phyloP scores from a whole-genome alignment of 2,113 vertebrate genomes.

The Toxostoma redivivum region DNA sequence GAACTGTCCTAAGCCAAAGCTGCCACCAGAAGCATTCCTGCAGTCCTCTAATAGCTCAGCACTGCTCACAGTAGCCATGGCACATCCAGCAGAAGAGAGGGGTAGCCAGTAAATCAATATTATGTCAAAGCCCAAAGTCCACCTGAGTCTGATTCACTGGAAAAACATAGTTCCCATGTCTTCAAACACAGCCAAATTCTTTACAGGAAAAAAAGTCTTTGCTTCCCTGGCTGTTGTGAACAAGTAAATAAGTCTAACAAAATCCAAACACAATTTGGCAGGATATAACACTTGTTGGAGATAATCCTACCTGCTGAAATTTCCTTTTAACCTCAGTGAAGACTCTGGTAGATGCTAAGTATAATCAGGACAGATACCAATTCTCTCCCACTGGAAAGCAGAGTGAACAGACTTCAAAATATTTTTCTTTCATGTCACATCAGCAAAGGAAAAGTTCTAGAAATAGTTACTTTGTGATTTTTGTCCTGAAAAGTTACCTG shows the following conservation, averaged over 20 bases:
- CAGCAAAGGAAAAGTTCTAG: background rate
- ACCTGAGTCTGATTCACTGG: background rate
- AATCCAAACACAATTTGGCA: conserved; percentile 56
- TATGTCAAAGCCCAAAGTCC: conserved; percentile 18
- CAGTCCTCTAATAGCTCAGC: background rate
- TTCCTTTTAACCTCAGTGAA: conserved; percentile 55
- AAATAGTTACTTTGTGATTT: background rate
- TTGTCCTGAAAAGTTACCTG: background rate
- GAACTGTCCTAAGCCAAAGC: background rate
- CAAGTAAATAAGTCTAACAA: conserved; percentile 44
- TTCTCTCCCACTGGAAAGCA: background rate
- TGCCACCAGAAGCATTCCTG: background rate
- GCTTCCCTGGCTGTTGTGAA: conserved; percentile 11
- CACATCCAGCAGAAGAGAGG: background rate
- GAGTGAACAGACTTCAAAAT: background rate
- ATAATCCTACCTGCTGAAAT: conserved; percentile 61
- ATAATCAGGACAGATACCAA: conserved; percentile 33
- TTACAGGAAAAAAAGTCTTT: background rate
- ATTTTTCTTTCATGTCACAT: background rate
- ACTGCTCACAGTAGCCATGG: background rate
- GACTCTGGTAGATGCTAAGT: conserved; percentile 6
- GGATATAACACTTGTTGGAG: conserved; percentile 30
- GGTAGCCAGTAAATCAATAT: background rate
- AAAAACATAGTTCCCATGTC: conserved; percentile 4
- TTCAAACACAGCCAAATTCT: conserved; percentile 25